A percentile compares a stretch with the other conserved stretches of the same genome.
Evolutionary conservation across 2,888 invertebrate genomes (phyloP).

Genomic region (Cepaea hortensis): DNA sequence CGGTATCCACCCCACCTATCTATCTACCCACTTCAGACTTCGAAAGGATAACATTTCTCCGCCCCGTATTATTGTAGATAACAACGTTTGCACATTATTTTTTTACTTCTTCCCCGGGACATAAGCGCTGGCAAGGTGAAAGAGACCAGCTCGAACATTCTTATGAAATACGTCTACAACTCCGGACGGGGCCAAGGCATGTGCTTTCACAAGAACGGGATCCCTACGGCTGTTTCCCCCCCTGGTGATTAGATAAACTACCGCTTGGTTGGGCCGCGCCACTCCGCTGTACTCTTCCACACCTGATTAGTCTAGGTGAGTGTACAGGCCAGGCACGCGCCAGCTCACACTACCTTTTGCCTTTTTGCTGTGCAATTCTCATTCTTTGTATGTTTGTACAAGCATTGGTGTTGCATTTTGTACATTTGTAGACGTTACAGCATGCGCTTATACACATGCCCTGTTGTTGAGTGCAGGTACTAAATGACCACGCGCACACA

Average conservation of each 20-base stretch:
- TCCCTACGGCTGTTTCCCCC: not conserved
- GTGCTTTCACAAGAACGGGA: slow-evolving; percentile 1
- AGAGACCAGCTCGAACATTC: not conserved
- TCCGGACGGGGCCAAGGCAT: not conserved
- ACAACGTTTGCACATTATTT: too few species aligned
- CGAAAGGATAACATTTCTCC: too few species aligned
- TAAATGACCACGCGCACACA: too few species aligned
- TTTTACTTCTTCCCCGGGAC: too few species aligned
- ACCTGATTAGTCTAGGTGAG: not conserved
- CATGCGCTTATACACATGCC: too few species aligned
- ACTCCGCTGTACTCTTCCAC: not conserved
- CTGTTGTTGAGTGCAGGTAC: too few species aligned
- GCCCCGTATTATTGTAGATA: too few species aligned
- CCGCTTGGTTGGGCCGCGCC: not conserved
- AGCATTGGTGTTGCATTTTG: too few species aligned
- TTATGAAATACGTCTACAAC: not conserved
- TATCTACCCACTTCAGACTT: too few species aligned
- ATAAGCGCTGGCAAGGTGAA: not conserved
- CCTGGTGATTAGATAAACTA: not conserved
- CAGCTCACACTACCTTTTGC: not conserved
- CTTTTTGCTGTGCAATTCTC: not conserved
- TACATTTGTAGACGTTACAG: too few species aligned
- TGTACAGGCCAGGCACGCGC: not conserved
- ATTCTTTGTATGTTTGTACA: not conserved
- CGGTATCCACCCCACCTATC: too few species aligned